These are phyloP conservation scores for Athrips mouffetella DNA, from an alignment of 2,888 invertebrate genomes.

Conservation along the genomic window DNA sequence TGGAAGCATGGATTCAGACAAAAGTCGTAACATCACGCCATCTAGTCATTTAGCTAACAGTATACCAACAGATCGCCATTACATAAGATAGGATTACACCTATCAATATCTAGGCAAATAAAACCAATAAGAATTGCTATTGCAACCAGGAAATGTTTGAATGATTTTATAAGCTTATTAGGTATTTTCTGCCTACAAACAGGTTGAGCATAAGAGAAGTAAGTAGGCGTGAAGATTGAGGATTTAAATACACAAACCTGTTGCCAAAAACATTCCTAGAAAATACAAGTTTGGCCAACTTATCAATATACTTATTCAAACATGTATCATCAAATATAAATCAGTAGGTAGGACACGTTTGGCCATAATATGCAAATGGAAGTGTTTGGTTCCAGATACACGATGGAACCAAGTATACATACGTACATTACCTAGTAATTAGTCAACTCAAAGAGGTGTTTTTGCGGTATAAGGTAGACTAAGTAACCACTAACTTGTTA, in stretches of 20 bases:
- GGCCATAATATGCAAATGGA: constrained; percentile 30
- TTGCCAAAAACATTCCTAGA: not conserved
- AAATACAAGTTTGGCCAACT: not conserved
- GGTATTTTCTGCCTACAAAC: not conserved
- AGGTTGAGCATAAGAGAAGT: not conserved
- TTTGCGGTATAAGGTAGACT: not conserved
- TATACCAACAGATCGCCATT: not conserved
- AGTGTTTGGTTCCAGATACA: constrained; percentile 34
- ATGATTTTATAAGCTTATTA: not conserved
- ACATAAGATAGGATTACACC: constrained; percentile 3
- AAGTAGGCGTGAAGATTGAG: not conserved
- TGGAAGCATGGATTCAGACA: constrained; percentile 2
- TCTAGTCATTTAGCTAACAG: not conserved
- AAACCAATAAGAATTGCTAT: not conserved
- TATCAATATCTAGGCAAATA: constrained; percentile 1
- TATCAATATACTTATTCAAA: not conserved
- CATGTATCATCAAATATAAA: not conserved
- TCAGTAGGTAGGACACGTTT: not conserved
- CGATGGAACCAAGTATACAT: constrained; percentile 25
- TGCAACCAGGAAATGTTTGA: not conserved
- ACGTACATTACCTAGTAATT: not conserved
- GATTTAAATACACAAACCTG: not conserved
- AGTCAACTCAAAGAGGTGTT: not conserved
- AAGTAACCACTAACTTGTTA: not conserved
- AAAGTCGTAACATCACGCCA: constrained; percentile 1